Evolutionary conservation across 2,888 invertebrate genomes (phyloP).

Genomic region (Tridacna gigas): DNA sequence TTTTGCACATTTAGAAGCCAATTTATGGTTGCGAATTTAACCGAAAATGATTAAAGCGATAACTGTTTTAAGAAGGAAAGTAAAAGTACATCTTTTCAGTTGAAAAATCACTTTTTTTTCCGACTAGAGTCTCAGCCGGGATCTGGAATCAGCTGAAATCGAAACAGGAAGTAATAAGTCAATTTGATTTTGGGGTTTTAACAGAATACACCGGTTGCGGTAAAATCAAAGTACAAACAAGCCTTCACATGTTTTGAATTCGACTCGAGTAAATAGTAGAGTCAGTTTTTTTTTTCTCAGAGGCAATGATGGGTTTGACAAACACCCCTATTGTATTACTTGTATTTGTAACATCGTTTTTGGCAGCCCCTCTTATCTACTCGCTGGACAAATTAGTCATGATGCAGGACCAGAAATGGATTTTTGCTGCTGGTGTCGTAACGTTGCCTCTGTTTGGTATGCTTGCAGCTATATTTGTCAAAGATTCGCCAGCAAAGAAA

Average conservation of each 20-base stretch:
- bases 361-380: constrained; percentile 72
- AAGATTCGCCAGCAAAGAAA: constrained; percentile 34
- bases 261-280: no score
- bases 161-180: background rate
- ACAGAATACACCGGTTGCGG: background rate
- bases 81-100: no score
- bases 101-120: no score
- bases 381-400: constrained; percentile 61
- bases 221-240: background rate
- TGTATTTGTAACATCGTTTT: constrained; percentile 68
- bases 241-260: no score
- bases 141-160: background rate
- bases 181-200: background rate
- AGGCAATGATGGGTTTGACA: background rate
- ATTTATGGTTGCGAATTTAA: no score
- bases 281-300: background rate
- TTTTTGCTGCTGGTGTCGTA: constrained; percentile 45
- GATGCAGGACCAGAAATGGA: constrained; percentile 67
- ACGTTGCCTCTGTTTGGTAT: constrained; percentile 49
- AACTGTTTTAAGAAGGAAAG: no score
- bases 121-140: no score
- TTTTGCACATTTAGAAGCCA: no score
- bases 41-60: no score
- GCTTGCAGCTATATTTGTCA: constrained; percentile 36
- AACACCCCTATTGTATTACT: constrained; percentile 45